Conservation (phyloP, 64 coral and sea anemone genomes). For the Acropora yongei region DNA sequence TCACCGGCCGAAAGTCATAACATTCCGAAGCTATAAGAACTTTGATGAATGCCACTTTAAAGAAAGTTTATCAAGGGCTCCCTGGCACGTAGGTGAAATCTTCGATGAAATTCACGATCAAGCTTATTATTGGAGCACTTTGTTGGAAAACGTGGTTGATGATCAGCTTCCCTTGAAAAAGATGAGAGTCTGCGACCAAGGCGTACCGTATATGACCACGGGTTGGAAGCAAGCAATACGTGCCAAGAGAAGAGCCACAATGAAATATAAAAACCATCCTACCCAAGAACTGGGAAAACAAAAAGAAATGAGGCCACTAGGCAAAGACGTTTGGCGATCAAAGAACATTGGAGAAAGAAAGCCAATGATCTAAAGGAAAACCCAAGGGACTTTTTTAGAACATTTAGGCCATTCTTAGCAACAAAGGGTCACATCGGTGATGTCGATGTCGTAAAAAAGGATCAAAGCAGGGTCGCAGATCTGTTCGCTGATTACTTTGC, state of each 20-base stretch:
- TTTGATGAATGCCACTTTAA: slow-evolving; percentile 24
- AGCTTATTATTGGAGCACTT: neutral
- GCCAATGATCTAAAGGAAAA: neutral
- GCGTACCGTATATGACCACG: neutral
- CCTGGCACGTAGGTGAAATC: neutral
- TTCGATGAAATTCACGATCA: neutral
- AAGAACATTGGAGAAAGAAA: neutral
- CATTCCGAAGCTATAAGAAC: neutral
- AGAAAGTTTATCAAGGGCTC: slow-evolving; percentile 5
- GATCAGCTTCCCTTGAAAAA: slow-evolving; percentile 2
- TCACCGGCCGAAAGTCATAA: neutral
- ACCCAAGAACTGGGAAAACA: slow-evolving; percentile 38
- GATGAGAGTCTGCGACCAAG: neutral
- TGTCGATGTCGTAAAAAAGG: too few relatives aligned
- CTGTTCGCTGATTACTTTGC: too few relatives aligned
- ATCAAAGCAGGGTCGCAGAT: too few relatives aligned
- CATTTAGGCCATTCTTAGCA: too few relatives aligned
- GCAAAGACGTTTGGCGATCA: too few relatives aligned
- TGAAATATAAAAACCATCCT: slow-evolving; percentile 45
- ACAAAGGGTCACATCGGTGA: too few relatives aligned
- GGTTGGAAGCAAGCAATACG: slow-evolving; percentile 17
- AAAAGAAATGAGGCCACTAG: neutral
- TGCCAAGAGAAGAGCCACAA: slow-evolving; percentile 51
- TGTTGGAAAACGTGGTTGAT: neutral
- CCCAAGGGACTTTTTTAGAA: too few relatives aligned